A percentile compares a stretch with the other conserved stretches of the same genome.
phyloP scores from a whole-genome alignment of 2,888 invertebrate genomes.

The Ormyrus nitidulus region DNA sequence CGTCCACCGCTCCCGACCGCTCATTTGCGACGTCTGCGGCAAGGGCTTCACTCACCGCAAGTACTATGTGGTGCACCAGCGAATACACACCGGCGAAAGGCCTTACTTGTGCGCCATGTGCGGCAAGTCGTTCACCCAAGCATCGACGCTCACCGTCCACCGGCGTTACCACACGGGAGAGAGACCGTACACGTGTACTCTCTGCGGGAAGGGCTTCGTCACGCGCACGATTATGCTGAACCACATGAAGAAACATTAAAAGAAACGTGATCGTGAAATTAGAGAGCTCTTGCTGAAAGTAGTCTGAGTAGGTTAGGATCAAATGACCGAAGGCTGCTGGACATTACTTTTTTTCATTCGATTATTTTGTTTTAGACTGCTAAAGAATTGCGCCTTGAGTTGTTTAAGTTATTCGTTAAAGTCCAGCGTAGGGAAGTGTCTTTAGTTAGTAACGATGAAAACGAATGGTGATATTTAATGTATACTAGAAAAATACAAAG shows the following conservation, averaged over 20 bases:
- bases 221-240: slow-evolving; percentile 75
- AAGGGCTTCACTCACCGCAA: slow-evolving; percentile 74
- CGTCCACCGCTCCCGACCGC: slow-evolving; percentile 70
- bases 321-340: background rate
- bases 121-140: slow-evolving; percentile 74
- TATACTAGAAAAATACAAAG: slow-evolving; percentile 18
- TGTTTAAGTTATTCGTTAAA: background rate
- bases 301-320: slow-evolving; percentile 28
- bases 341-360: too few relatives aligned
- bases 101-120: slow-evolving; percentile 76
- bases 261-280: background rate
- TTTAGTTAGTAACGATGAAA: too few relatives aligned
- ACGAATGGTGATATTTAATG: background rate
- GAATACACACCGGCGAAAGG: slow-evolving; percentile 76
- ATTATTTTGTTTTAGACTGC: too few relatives aligned
- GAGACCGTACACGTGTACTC: slow-evolving; percentile 73
- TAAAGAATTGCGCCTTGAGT: too few relatives aligned
- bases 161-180: slow-evolving; percentile 74
- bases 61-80: slow-evolving; percentile 74
- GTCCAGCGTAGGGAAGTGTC: background rate
- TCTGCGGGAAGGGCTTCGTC: slow-evolving; percentile 74
- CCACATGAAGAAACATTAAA: slow-evolving; percentile 74
- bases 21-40: slow-evolving; percentile 74
- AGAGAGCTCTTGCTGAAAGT: background rate
- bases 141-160: slow-evolving; percentile 73